Evolutionary conservation across 1,140 invertebrate species (phyloP).

Genomic region (Kradibia gibbosae): DNA sequence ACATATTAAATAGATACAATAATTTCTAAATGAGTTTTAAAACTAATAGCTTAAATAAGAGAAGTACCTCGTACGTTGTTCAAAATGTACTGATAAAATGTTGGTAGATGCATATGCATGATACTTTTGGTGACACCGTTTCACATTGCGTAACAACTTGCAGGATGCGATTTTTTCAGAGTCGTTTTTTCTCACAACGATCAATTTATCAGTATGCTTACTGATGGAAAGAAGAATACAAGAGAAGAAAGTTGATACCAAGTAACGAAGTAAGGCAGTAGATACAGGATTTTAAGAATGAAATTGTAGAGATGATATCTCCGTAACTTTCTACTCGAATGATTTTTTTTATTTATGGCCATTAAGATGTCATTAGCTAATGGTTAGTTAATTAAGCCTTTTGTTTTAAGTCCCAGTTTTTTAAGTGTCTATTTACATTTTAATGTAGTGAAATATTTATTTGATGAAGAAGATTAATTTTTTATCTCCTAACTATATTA

Average conservation of each 20-base stretch:
- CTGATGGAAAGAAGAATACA: slow-evolving; percentile 11
- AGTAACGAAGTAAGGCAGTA: background rate
- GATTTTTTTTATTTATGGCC: background rate
- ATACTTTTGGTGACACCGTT: slow-evolving; percentile 3
- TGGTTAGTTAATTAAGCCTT: too few species aligned
- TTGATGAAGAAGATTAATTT: too few species aligned
- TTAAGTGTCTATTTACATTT: too few species aligned
- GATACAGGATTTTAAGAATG: too few species aligned
- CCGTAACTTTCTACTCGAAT: background rate
- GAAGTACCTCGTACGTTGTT: too few species aligned
- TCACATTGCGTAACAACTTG: slow-evolving; percentile 10
- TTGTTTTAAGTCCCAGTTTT: too few species aligned
- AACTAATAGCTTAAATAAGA: too few species aligned
- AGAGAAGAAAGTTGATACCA: background rate
- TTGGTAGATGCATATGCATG: background rate
- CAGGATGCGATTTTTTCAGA: background rate
- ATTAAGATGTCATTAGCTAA: too few species aligned
- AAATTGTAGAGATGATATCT: background rate
- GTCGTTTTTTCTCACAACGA: slow-evolving; percentile 59
- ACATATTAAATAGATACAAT: too few species aligned
- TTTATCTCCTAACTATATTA: too few species aligned
- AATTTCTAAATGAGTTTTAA: too few species aligned
- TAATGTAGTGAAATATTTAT: too few species aligned
- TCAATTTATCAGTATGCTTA: slow-evolving; percentile 47
- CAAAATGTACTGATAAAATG: slow-evolving; percentile 12